Conservation (phyloP, 2,113 vertebrate species). For the Cepphus grylle region DNA sequence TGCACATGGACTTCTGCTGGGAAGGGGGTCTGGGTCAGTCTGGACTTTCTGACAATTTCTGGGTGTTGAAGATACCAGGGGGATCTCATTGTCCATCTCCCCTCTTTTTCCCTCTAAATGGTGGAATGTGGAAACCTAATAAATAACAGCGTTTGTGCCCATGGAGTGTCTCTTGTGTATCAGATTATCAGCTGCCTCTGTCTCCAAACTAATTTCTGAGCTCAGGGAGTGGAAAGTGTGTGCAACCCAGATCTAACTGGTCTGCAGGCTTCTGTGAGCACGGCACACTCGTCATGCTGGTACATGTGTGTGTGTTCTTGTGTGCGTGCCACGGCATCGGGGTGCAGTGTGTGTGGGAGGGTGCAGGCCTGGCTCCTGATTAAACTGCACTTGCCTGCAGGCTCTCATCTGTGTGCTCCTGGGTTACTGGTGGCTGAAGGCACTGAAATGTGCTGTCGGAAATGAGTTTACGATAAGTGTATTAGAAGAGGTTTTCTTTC, state of each 20-base stretch:
- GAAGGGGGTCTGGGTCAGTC: neutral
- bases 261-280: neutral
- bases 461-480: neutral
- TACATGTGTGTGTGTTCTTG: too few relatives aligned
- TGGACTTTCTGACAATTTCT: neutral
- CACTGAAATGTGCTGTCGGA: neutral
- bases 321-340: rapidly evolving
- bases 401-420: neutral
- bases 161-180: neutral
- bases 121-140: neutral
- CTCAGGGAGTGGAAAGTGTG: neutral
- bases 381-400: neutral
- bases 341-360: neutral
- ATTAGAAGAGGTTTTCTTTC: neutral
- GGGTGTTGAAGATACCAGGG: neutral
- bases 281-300: neutral
- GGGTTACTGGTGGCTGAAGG: neutral
- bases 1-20: neutral
- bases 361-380: neutral
- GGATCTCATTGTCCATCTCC: neutral
- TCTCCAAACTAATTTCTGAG: neutral
- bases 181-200: neutral
- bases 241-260: neutral
- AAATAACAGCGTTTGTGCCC: neutral
- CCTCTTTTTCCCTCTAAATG: neutral